phyloP scores from a whole-genome alignment of 1,140 invertebrate genomes.

The Drosophila prosaltans region DNA sequence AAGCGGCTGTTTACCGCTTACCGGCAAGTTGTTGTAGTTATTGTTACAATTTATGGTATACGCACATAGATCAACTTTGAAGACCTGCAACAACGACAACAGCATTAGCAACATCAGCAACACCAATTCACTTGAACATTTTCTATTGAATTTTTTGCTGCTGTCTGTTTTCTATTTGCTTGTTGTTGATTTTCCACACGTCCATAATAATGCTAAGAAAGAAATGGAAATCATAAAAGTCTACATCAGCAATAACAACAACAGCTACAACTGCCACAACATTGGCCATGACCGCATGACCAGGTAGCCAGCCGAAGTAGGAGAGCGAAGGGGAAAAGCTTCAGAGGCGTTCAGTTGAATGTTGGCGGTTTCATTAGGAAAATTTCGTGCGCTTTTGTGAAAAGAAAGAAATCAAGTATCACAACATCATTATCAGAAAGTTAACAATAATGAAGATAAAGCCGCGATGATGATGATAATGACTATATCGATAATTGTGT shows the following conservation, averaged over 20 bases:
- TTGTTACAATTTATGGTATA: conserved; percentile 80
- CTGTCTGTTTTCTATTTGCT: conserved; percentile 69
- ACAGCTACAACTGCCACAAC: not conserved
- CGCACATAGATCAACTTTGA: conserved; percentile 63
- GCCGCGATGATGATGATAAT: conserved; percentile 43
- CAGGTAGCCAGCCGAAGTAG: conserved; percentile 8
- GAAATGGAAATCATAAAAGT: conserved; percentile 80
- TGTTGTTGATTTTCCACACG: conserved; percentile 60
- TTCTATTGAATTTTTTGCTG: conserved; percentile 70
- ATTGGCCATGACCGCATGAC: conserved; percentile 67
- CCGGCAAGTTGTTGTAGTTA: conserved; percentile 35
- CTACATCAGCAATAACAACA: conserved; percentile 60
- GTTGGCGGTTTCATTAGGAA: conserved; percentile 69
- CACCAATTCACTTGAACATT: conserved; percentile 25
- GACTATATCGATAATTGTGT: conserved; percentile 57
- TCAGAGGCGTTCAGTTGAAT: conserved; percentile 55
- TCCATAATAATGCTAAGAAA: conserved; percentile 74
- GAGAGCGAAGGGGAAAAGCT: not conserved
- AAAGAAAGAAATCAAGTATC: conserved; percentile 37
- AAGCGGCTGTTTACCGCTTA: not conserved
- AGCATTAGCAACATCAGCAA: not conserved
- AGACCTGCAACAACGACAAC: conserved; percentile 3
- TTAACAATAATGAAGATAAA: not conserved
- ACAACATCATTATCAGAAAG: conserved; percentile 17
- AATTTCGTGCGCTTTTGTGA: conserved; percentile 71